Percentiles rank a stretch among this genome's conserved stretches.
Evolutionary conservation across 2,113 vertebrate species (phyloP).

Genomic region (Xenopus laevis): DNA sequence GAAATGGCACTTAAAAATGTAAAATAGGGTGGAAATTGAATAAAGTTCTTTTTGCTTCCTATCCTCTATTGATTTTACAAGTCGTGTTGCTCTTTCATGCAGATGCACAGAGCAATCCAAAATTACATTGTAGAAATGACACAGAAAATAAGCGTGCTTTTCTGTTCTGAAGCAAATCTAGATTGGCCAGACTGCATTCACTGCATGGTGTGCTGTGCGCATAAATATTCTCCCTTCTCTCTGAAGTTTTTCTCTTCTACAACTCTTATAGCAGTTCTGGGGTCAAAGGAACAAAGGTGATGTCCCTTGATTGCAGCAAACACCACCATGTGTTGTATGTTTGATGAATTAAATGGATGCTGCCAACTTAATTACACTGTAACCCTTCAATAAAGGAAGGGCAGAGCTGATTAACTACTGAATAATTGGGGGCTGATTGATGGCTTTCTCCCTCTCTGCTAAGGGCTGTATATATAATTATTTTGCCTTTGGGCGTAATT

Average conservation of each 20-base stretch:
- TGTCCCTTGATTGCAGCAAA: slow-evolving; percentile 68
- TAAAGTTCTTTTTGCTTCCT: slow-evolving; percentile 6
- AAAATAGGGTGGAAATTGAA: slow-evolving; percentile 5
- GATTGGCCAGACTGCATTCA: neutral
- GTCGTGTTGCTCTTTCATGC: too few species aligned
- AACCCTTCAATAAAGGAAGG: slow-evolving; percentile 88
- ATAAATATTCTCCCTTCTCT: slow-evolving; percentile 52
- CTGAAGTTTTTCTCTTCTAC: slow-evolving; percentile 55
- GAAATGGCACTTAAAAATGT: slow-evolving; percentile 9
- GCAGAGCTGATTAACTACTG: slow-evolving; percentile 85
- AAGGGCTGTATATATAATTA: slow-evolving; percentile 86
- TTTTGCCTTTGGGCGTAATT: slow-evolving; percentile 84
- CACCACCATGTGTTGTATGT: slow-evolving; percentile 76
- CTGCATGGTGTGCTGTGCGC: slow-evolving; percentile 11
- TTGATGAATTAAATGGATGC: slow-evolving; percentile 89
- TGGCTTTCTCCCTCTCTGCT: slow-evolving; percentile 77
- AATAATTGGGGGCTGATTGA: slow-evolving; percentile 86
- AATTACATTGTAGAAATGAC: slow-evolving; percentile 35
- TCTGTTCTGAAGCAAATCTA: slow-evolving; percentile 34
- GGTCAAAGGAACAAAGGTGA: slow-evolving; percentile 73
- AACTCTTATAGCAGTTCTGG: slow-evolving; percentile 52
- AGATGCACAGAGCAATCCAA: neutral
- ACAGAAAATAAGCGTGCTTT: neutral
- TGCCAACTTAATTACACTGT: slow-evolving; percentile 88
- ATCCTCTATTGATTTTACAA: slow-evolving; percentile 7